Percentiles rank a stretch among this genome's conserved stretches.
Evolutionary conservation across 2,888 invertebrate genomes (phyloP).

Genomic region (Harpalus rufipes): DNA sequence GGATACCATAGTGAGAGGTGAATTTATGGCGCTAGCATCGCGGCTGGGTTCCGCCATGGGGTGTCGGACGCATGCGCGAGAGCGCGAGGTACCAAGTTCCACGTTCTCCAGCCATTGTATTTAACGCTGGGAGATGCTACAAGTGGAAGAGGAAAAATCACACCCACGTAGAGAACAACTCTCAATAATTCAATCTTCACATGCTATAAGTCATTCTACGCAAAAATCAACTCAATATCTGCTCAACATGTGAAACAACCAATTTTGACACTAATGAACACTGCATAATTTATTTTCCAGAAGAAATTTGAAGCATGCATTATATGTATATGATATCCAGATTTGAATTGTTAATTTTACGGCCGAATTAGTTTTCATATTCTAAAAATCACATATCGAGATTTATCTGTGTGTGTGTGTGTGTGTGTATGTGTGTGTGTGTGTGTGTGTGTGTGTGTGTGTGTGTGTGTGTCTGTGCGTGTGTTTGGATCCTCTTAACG

Average conservation of each 20-base stretch:
- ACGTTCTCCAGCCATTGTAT: conserved; percentile 25
- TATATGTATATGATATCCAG: too few species aligned
- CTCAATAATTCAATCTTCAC: conserved; percentile 47
- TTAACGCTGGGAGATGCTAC: conserved; percentile 47
- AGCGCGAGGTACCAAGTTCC: not conserved
- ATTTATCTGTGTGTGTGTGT: too few species aligned
- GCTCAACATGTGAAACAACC: not conserved
- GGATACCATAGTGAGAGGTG: conserved; percentile 71
- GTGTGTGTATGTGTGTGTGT: too few species aligned
- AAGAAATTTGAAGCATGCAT: too few species aligned
- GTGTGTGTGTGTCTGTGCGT: too few species aligned
- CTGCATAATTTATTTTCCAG: too few species aligned
- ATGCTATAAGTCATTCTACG: conserved; percentile 14
- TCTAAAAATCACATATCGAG: too few species aligned
- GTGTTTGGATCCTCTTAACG: too few species aligned
- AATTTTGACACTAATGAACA: conserved; percentile 7
- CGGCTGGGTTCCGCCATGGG: conserved; percentile 57
- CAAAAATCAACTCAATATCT: conserved; percentile 20
- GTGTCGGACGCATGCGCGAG: conserved; percentile 40
- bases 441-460: too few species aligned
- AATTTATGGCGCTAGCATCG: conserved; percentile 70
- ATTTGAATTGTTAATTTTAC: too few species aligned
- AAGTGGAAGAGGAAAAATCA: conserved; percentile 32
- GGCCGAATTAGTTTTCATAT: too few species aligned
- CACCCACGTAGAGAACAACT: conserved; percentile 30